Conservation (phyloP, 2,888 invertebrate genomes). For the Xylota sylvarum region DNA sequence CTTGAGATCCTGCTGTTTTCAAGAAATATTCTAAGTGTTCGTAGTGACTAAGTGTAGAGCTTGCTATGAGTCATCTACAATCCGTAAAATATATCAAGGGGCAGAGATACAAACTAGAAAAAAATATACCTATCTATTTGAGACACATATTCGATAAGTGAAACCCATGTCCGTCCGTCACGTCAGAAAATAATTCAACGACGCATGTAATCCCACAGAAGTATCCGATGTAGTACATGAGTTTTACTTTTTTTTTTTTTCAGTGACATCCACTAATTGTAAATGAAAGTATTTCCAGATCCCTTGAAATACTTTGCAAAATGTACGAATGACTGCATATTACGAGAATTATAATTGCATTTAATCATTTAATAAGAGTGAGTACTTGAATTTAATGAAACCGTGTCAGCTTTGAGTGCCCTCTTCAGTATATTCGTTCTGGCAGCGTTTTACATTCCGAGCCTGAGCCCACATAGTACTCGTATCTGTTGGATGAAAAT, state of each 20-base stretch:
- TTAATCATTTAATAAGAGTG: slow-evolving; percentile 70
- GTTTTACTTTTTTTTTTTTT: neutral
- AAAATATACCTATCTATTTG: no score
- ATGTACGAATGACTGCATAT: slow-evolving; percentile 61
- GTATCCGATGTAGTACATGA: neutral
- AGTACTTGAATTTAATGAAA: slow-evolving; percentile 72
- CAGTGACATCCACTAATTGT: neutral
- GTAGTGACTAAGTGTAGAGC: no score
- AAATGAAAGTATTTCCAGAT: slow-evolving; percentile 15
- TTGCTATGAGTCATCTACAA: no score
- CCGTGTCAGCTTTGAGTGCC: slow-evolving; percentile 71
- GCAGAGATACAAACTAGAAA: no score
- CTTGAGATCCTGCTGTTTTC: no score
- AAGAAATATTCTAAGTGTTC: no score
- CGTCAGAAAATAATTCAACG: neutral
- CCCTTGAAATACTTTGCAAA: slow-evolving; percentile 42
- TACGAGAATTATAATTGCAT: slow-evolving; percentile 64
- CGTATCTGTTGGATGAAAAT: slow-evolving; percentile 11
- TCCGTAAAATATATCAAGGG: no score
- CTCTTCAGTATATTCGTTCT: slow-evolving; percentile 45
- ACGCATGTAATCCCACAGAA: slow-evolving; percentile 1
- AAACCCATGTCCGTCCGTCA: no score
- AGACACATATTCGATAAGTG: no score
- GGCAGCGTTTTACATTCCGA: neutral
- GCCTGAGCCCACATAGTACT: neutral